Percentiles rank a stretch among this genome's conserved stretches.
phyloP scores from a whole-genome alignment of 2,888 invertebrate genomes.

The Lasioglossum leucozonium region DNA sequence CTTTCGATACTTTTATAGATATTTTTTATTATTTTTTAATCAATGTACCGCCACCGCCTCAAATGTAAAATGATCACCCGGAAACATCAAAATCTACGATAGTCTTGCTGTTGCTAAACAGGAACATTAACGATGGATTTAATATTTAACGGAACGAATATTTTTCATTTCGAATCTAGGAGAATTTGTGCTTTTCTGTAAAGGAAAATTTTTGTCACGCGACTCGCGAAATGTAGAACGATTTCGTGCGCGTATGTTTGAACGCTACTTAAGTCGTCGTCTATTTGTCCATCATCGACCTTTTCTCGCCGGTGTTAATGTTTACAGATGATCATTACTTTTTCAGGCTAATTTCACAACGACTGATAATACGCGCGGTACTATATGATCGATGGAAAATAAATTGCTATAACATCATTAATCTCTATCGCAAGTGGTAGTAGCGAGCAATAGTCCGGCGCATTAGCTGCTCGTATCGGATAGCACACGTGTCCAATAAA shows the following conservation, averaged over 20 bases:
- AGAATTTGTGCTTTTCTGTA: background rate
- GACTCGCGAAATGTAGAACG: background rate
- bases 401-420: slow-evolving; percentile 13
- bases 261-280: background rate
- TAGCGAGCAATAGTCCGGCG: background rate
- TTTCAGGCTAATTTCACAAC: background rate
- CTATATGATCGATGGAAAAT: background rate
- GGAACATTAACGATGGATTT: no score
- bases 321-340: background rate
- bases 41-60: no score
- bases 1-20: no score
- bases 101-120: no score
- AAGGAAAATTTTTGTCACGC: background rate
- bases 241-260: background rate
- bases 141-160: no score
- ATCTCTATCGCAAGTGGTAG: slow-evolving; percentile 13
- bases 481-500: background rate
- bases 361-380: background rate
- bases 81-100: no score
- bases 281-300: background rate
- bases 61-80: no score
- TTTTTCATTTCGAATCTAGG: background rate
- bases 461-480: slow-evolving; percentile 1
- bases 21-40: no score
- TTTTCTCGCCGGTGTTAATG: background rate